These are phyloP conservation scores for Drosophila rellima DNA, from an alignment of 2,888 invertebrate genomes.

Conservation along the genomic window DNA sequence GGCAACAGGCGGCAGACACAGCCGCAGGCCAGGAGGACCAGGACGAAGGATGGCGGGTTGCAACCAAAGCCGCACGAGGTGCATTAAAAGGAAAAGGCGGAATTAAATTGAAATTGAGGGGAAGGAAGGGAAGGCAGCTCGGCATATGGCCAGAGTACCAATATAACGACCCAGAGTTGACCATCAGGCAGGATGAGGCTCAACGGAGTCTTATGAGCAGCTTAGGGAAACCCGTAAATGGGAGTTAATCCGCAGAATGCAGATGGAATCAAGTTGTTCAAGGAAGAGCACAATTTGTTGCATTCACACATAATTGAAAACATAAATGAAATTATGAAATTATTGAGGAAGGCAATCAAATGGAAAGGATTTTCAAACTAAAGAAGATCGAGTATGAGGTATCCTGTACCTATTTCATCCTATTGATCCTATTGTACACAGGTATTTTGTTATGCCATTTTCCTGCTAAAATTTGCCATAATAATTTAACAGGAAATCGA, in stretches of 20 bases:
- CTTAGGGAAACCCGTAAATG: background rate
- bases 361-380: constrained; percentile 1
- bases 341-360: constrained; percentile 1
- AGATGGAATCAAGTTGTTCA: constrained; percentile 13
- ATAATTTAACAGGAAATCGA: background rate
- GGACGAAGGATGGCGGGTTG: background rate
- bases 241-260: constrained; percentile 9
- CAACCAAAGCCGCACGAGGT: constrained; percentile 21
- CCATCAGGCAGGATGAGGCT: too few relatives aligned
- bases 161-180: constrained; percentile 10
- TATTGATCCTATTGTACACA: background rate
- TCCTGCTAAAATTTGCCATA: background rate
- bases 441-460: background rate
- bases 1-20: constrained; percentile 33
- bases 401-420: background rate
- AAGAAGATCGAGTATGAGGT: background rate
- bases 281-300: too few relatives aligned
- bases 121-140: background rate
- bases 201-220: background rate
- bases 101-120: constrained; percentile 49
- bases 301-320: constrained; percentile 4
- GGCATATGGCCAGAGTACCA: constrained; percentile 25
- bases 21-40: constrained; percentile 4
- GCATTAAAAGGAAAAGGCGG: constrained; percentile 40
- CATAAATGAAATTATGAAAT: background rate